Evolutionary conservation across 2,888 invertebrate genomes (phyloP), one percentile per base, ranked within the genome.

Genomic region (Actias luna): DNA sequence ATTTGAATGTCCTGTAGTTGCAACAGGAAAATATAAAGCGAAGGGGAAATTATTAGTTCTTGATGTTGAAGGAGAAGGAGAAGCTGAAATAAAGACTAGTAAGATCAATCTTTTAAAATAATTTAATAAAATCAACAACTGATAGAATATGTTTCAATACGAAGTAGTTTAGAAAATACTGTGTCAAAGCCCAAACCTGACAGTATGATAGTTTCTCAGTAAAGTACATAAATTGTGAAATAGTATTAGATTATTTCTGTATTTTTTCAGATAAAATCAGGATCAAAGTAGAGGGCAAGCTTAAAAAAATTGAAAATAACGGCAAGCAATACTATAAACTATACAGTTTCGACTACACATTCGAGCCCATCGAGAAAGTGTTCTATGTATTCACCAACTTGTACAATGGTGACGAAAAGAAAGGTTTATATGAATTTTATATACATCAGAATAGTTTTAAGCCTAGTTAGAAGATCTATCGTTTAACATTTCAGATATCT

Each of bases 301-400:
- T 77, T 27, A 77, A 76, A 36, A 35, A 35, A 0, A 59, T 71
- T 0, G 66, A 67, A 2, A 67, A 72, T 16, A 68, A 71, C 18
- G 82, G 77, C 2, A 62, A 72, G 10, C 67, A 76, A 14, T 67
- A 84, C 63, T 82, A 78, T 71, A 79, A 82, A 60, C 31, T 84
- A 1, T 59, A 59, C 2, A 65, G 71, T 8, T 78, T 69, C 18
- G 75, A 82, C 3, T 79, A 76, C 63, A 68, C 59, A 0, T 84
- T 74, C 60, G 75, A 78, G 0, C 69, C 77, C 0, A 3, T 71
- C 0, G 67, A 74, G 1, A 73, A 71, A 60, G 69, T 80, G 4
- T 5, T 60, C 0, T 63, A 80, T 2, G 42, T 63, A 0, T 64
- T 84, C 4, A 58, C 73, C 0, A 82, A 83, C 62, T 65, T 86